Evolutionary conservation across 2,888 invertebrate species (phyloP), one percentile per base, ranked within the genome.

Genomic region (Cheilosia urbana): DNA sequence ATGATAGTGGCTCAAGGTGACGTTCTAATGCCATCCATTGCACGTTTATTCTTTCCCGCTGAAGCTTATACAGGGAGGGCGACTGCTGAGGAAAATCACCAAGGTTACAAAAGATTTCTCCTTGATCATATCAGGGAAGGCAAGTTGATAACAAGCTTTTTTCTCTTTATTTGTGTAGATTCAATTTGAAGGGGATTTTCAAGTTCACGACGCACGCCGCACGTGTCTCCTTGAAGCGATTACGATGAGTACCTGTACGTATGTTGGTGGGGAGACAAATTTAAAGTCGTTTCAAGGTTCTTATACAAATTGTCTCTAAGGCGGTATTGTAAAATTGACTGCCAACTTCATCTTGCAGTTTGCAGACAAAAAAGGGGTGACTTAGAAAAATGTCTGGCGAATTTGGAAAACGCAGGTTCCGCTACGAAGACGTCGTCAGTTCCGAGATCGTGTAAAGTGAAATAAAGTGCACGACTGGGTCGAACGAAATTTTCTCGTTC

Each of bases 1-100:
- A 75, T 73, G 73, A 57, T 53, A 63, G 65, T 63, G 15, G 40
- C 73, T 79, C 83, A 84, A 84, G 83, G 83, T 84, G 60, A 79
- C 27, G 30, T 19, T 45, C 57, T 57, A 57, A 69, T 47, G 30
- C 11, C 51, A 51, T 51, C 24, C 37, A 51, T 40, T 66, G 34
- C 40, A 66, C 37, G 45, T 6, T 45, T 30, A 19, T 40, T 30
- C 30, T 2, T 45, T 5, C 24, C 51, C 15, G n/a, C n/a, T 13
- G 5, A 21, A 51, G 24, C 51, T 21, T 19, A 19, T 19, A 19
- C 17, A 1, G 49, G 24, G 42, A 11, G 21, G 30, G 55, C 7
- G 13, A 30, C 51, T 51, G 24, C 6, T 57, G 45, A 42, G 53
- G 55, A 11, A 57, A 45, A 34, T n/a, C 34, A 21, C 55, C 69